Base-by-base conservation (phyloP, 2,113 vertebrate genomes). In the Circaetus gallicus region DNA sequence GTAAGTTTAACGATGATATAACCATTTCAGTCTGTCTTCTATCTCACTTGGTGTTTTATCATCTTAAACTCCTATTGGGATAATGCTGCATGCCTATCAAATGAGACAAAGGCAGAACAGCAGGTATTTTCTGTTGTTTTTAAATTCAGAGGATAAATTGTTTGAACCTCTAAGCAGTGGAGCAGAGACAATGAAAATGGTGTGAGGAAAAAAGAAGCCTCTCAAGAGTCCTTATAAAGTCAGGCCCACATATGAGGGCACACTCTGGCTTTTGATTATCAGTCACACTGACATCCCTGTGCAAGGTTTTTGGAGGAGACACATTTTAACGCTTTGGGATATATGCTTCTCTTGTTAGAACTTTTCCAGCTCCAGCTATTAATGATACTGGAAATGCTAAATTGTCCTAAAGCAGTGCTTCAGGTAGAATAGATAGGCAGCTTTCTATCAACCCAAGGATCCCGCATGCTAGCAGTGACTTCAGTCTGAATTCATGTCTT, bases 141-240 rank as follows among this genome's bases (percentile, higher is more conserved):
- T 69, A 86, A 91, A 95, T 89, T 89, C 61, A 76, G 88, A 89
- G 92, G 85, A 92, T 79, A 93, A 82, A 79, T 65, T 76, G 62
- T 61, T 93, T 94, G 62, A 89, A 93, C 32, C 67, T 86, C 43
- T 52, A 38, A 67, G 73, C 77, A 91, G 65, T 53, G 62, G 40
- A 93, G 82, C 83, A 73, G 71, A 86, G 87, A 82, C 43, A 56
- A 86, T 15, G 62, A 82, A 74, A 63, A 79, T 9, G 31, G 59
- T 59, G 40, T 34, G 36, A 89, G 53, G 53, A 25, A 86, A 78
- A 80, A 82, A 62, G 45, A 56, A 85, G 83, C 22, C 42, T 56
- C 74, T 86, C 47, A 26, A 55, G 62, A 90, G 28, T 53, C 78
- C 66, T 87, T 76, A n/a, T 0, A 14, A 73, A 93, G 53, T 50